Evolutionary conservation across 2,797 vertebrate genomes (phyloP), one percentile per base, ranked within the genome.

Genomic region (Tokudaia tokunoshimensis): DNA sequence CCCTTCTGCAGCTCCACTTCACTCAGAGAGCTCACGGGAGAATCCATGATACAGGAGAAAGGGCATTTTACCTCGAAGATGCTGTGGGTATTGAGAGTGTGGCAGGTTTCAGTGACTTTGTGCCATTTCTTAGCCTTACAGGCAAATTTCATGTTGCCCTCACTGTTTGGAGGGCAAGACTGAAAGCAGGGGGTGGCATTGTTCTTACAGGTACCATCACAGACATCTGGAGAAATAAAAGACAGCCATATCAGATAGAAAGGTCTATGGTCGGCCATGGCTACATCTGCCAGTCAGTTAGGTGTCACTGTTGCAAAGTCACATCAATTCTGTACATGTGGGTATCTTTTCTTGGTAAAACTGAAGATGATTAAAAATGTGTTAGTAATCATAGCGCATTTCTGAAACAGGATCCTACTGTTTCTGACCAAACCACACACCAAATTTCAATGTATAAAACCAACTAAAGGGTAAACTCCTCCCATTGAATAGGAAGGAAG

Each of bases 51-150:
- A 29, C 34, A 52, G 70, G 12, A 90, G 24, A 59, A 82, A 61
- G 2, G 70, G 61, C 13, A 41, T 41, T 37, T 97, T 96, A 98
- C 98, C 98, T 98, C 97, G 82, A 99, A 98, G 83, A 99, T 98
- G 22, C 97, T 98, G 83, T 93, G 59, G 63, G 98, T 74, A 61
- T 97, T 97, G 74, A 99, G 96, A 85, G 94, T 98, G 20, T 91
- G 95, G 81, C 98, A 99, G 74, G 98, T 96, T 0, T 99, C 98
- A 5, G 95, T 93, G 41, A 98, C 72, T 95, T 98, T 98, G 44
- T 95, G 81, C 98, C 98, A 99, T 79, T 75, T 97, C 79, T 97
- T 97, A 52, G 96, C 92, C 81, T 96, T 41, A 47, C 98, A 98
- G 63, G 96, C 75, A 94, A 98, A 98, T 2, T 88, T 97, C 61